Evolutionary conservation across 2,888 invertebrate genomes (phyloP).

Genomic region (Linhomoeus sp.): DNA sequence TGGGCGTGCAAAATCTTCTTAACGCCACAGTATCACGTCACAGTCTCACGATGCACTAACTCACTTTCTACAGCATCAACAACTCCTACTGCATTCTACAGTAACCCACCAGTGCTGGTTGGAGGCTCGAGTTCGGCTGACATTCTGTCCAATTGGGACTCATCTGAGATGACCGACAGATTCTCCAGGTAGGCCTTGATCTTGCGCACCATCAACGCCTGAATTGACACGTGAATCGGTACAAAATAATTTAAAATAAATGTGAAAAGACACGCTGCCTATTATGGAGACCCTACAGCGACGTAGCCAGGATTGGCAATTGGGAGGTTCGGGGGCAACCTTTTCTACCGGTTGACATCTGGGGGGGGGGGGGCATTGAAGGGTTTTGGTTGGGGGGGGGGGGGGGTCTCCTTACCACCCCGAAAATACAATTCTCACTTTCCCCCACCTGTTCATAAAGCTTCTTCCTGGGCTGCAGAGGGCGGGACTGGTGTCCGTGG

Average conservation of each 20-base stretch:
- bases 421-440: no score
- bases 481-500: conserved; percentile 3
- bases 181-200: conserved; percentile 86
- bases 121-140: conserved; percentile 63
- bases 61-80: neutral
- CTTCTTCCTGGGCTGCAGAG: conserved; percentile 13
- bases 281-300: no score
- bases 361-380: no score
- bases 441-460: conserved; percentile 22
- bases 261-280: neutral
- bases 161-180: conserved; percentile 74
- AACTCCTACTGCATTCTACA: neutral
- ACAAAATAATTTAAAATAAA: neutral
- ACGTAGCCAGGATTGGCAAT: no score
- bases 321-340: no score
- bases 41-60: neutral
- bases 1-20: no score
- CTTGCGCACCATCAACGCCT: conserved; percentile 85
- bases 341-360: no score
- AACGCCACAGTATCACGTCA: neutral
- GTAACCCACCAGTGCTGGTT: neutral
- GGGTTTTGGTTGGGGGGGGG: no score
- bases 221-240: no score
- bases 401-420: no score
- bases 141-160: conserved; percentile 64